These are phyloP conservation scores for Carpatolechia fugitivella DNA, from an alignment of 2,888 invertebrate species.

Conservation along the genomic window DNA sequence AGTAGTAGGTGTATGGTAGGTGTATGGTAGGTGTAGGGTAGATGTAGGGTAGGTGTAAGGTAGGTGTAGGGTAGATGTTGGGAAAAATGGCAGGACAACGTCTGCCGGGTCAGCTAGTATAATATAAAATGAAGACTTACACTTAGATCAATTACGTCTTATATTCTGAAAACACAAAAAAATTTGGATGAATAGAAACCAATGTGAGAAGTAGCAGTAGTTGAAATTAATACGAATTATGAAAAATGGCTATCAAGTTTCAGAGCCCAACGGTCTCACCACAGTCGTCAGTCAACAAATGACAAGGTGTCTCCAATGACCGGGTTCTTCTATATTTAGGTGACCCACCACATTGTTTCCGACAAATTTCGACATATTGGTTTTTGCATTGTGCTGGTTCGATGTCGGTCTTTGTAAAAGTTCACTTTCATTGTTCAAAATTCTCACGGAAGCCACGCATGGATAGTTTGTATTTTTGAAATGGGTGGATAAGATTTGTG, in stretches of 20 bases:
- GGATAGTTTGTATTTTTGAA: not conserved
- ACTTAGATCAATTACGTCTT: too few species aligned
- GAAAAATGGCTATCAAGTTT: not conserved
- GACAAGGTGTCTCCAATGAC: not conserved
- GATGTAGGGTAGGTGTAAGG: too few species aligned
- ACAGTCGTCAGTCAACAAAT: not conserved
- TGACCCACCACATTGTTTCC: slow-evolving; percentile 2
- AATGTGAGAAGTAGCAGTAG: too few species aligned
- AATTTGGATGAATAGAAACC: too few species aligned
- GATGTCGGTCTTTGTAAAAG: not conserved
- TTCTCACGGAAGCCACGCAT: not conserved
- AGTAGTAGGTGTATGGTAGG: too few species aligned
- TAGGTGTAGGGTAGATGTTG: too few species aligned
- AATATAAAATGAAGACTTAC: too few species aligned
- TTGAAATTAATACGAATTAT: too few species aligned
- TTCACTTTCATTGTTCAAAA: not conserved
- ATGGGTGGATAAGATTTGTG: not conserved
- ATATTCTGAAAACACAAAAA: too few species aligned
- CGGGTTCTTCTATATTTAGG: not conserved
- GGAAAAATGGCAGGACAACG: too few species aligned
- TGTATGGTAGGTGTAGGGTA: too few species aligned
- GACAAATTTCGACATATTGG: not conserved
- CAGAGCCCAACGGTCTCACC: not conserved
- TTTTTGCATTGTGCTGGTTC: not conserved
- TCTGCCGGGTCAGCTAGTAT: too few species aligned